Evolutionary conservation across 2,888 invertebrate species (phyloP).

Genomic region (Caenorhabditis imperialis): DNA sequence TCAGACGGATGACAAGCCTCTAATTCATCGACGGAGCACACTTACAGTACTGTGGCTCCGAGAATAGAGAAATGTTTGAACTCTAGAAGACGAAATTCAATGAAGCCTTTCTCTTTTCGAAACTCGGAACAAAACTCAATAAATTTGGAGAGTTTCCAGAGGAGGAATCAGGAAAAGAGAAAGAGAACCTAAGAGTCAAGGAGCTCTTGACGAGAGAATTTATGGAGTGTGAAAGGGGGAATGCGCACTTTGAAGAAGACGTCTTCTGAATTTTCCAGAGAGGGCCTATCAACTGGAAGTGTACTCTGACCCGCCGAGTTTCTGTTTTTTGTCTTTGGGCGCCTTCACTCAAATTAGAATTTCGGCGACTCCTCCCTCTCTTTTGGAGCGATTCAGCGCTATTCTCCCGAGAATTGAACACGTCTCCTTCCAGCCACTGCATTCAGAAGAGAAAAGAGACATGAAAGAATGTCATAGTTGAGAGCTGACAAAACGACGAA

Average conservation of each 20-base stretch:
- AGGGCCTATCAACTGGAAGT: too few relatives aligned
- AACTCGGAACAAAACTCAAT: conserved; percentile 9
- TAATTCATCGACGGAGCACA: too few relatives aligned
- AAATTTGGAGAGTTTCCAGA: too few relatives aligned
- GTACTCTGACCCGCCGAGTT: background rate
- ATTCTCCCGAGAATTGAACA: conserved; percentile 33
- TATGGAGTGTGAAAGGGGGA: conserved; percentile 32
- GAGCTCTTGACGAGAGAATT: conserved; percentile 17
- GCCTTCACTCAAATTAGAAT: conserved; percentile 39
- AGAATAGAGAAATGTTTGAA: conserved; percentile 5
- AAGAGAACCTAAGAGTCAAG: too few relatives aligned
- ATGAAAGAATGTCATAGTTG: conserved; percentile 36
- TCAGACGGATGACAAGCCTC: too few relatives aligned
- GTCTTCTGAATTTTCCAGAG: too few relatives aligned
- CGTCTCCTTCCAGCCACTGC: background rate
- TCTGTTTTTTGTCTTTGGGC: conserved; percentile 6
- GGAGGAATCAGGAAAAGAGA: too few relatives aligned
- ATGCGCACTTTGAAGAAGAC: too few relatives aligned
- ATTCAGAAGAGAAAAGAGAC: conserved; percentile 16
- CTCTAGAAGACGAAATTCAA: background rate
- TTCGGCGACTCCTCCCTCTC: conserved; percentile 11
- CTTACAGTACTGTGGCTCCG: conserved; percentile 1
- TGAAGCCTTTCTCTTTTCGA: conserved; percentile 3
- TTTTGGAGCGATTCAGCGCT: background rate
- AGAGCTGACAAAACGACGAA: conserved; percentile 37